Percentiles rank a stretch among this genome's conserved stretches.
These are phyloP conservation scores for Xerus rutilus DNA, from an alignment of 2,797 vertebrate species.

Conservation along the genomic window DNA sequence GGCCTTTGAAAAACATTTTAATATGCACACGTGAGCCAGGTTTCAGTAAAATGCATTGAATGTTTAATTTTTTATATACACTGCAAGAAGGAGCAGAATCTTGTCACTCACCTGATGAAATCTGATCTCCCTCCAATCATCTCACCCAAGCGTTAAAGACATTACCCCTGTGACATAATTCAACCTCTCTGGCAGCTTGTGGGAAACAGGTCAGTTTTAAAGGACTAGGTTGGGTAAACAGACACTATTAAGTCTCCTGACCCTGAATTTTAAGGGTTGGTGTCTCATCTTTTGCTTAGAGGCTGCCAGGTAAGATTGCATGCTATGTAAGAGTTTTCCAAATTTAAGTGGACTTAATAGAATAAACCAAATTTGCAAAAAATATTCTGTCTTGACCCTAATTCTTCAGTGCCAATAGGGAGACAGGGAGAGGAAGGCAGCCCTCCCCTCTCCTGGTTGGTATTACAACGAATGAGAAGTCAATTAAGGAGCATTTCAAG, in stretches of 20 bases:
- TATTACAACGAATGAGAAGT: neutral
- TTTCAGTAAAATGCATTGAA: neutral
- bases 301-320: neutral
- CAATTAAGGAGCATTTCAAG: conserved; percentile 7
- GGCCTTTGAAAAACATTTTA: conserved; percentile 22
- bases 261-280: conserved; percentile 20
- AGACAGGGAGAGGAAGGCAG: neutral
- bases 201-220: conserved; percentile 49
- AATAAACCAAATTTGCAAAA: neutral
- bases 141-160: conserved; percentile 25
- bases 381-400: neutral
- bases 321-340: neutral
- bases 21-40: neutral
- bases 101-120: conserved; percentile 47
- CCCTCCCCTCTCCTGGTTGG: neutral
- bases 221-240: conserved; percentile 56
- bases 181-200: conserved; percentile 52
- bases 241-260: neutral
- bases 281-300: neutral
- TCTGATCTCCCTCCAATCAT: conserved; percentile 49
- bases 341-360: neutral
- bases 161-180: conserved; percentile 48
- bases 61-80: conserved; percentile 55
- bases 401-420: neutral
- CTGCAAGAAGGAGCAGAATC: neutral